Evolutionary conservation across 2,797 vertebrate species (phyloP), one percentile per base, ranked within the genome.

Genomic region (Lagorchestes hirsutus): DNA sequence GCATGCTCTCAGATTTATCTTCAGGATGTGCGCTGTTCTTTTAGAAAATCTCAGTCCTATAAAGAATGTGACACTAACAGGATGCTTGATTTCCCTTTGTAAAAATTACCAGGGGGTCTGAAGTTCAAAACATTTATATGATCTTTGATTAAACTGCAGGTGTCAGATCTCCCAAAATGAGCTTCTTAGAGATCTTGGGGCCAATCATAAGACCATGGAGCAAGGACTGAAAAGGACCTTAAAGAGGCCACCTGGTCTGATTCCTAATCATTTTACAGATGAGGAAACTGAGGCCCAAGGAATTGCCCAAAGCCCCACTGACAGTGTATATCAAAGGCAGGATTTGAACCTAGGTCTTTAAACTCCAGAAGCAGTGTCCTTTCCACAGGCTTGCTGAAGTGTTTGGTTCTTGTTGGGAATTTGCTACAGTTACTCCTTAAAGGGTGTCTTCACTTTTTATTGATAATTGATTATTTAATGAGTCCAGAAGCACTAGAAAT

Each of bases 101-200:
- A 31, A 54, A 91, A 94, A 62, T 50, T 55, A 62, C 1, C 24
- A 92, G n/a, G 0, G 57, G 24, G 67, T 54, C 24, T 87, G 3
- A 22, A 93, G 46, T 95, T 93, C 52, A 54, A 87, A 92, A 2
- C 34, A 92, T 95, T 93, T 46, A 92, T 93, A 59, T 54, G 50
- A 3, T 11, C 27, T 58, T 91, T 93, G 59, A 58, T 93, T n/a
- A 90, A 0, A 62, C 22, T 94, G n/a, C 1, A 54, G 13, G 74
- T 52, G 11, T 91, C 34, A 90, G 58, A 90, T 54, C 24, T 52
- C 18, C 24, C 82, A 82, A 14, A 54, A 57, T 62, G 52, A 40
- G 11, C 59, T 67, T 54, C 22, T 24, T 1, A 91, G 55, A 90
- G 46, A 91, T 90, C 92, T 74, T 54, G 10, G 11, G 13, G 46